Conservation (phyloP, 2,113 vertebrate genomes). For the Vulpes lagopus region DNA sequence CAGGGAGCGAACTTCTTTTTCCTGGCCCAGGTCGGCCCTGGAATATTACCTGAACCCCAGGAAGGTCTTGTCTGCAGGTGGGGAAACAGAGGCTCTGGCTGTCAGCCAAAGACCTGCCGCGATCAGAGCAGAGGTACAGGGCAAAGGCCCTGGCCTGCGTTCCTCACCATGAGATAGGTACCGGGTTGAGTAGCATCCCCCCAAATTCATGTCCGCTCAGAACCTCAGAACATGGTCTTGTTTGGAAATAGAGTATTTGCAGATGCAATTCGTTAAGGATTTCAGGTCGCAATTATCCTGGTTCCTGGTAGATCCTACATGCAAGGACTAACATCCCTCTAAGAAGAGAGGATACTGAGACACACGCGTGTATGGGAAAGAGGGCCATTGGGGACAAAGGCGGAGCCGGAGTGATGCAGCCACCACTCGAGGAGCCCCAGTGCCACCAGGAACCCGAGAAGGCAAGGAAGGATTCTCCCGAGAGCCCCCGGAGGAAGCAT, state of each 20-base stretch:
- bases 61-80: not conserved
- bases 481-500: not conserved
- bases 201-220: not conserved
- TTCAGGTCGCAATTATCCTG: not conserved
- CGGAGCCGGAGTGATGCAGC: accelerated
- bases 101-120: not conserved
- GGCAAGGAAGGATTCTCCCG: not conserved
- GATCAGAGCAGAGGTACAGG: not conserved
- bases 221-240: not conserved
- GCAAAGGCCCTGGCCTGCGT: not conserved
- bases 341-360: not conserved
- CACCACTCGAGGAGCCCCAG: not conserved
- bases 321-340: not conserved
- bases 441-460: not conserved
- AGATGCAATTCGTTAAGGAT: not conserved
- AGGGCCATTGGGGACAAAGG: accelerated
- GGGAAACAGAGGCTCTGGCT: not conserved
- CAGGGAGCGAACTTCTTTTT: not conserved
- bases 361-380: not conserved
- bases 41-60: accelerated
- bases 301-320: not conserved
- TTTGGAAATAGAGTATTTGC: not conserved
- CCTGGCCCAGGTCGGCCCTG: not conserved
- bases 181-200: not conserved
- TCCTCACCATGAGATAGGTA: not conserved